These are phyloP conservation scores for Setophaga kirtlandii DNA, from an alignment of 2,113 vertebrate species.

Conservation along the genomic window DNA sequence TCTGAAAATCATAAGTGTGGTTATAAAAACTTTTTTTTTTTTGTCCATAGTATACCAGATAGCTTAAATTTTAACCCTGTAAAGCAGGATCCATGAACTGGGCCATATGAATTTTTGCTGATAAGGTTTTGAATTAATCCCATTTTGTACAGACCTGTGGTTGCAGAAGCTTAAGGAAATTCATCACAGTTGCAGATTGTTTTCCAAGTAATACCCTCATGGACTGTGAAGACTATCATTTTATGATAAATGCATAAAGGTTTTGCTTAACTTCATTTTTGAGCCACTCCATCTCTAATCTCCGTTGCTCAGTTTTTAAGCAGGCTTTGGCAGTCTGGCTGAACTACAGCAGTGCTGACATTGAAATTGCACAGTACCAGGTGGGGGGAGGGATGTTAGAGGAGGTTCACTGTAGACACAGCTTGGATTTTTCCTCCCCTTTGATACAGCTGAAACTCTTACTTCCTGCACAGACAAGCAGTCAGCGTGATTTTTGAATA, in stretches of 20 bases:
- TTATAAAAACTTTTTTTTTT: constrained; percentile 3
- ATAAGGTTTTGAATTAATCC: constrained; percentile 65
- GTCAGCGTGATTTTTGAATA: constrained; percentile 9
- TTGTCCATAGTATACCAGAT: background rate
- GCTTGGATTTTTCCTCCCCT: background rate
- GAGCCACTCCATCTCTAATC: constrained; percentile 28
- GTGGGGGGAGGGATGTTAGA: background rate
- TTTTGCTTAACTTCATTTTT: constrained; percentile 52
- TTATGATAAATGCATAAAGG: constrained; percentile 17
- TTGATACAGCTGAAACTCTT: constrained; percentile 14
- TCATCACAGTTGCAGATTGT: constrained; percentile 55
- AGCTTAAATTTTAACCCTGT: constrained; percentile 60
- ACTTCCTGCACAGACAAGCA: constrained; percentile 28
- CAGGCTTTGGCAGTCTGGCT: constrained; percentile 31
- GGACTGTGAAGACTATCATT: constrained; percentile 25
- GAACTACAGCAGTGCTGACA: constrained; percentile 18
- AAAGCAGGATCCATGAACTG: constrained; percentile 5
- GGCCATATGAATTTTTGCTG: constrained; percentile 49
- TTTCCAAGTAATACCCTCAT: constrained; percentile 39
- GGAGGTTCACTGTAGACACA: background rate
- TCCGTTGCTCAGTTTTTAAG: background rate
- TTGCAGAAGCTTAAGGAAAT: constrained; percentile 50
- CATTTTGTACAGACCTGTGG: constrained; percentile 42
- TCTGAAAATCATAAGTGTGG: background rate
- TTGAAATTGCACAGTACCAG: background rate